Base-by-base conservation (phyloP, 2,797 vertebrate species). In the Taenioides sp. region DNA sequence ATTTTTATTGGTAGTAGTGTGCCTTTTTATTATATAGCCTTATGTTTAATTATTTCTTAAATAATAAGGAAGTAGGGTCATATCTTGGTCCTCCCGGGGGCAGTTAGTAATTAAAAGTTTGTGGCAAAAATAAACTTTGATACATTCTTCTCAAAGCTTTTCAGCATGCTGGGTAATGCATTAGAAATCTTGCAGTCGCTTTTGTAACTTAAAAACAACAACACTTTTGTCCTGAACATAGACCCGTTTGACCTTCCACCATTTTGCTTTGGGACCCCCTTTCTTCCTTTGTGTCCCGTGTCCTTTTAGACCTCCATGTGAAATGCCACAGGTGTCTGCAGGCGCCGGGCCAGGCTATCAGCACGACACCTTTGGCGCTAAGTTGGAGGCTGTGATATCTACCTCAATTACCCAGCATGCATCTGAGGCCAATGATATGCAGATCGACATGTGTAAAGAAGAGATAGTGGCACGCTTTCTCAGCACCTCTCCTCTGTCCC, bases 361-460 rank as follows among this genome's bases (percentile, higher is more conserved):
- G 81, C 77, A 74, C 89, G 87, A 87, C 84, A 80, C 79, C 80
- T 86, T 79, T 74, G 69, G 84, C 81, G 76, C 75, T 71, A 83
- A 79, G 70, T 81, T 79, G 65, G 82, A 80, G 84, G 72, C 84
- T 83, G 78, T 72, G 81, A 88, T 91, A 89, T 89, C 91, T 87
- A 90, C 85, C 80, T 87, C 81, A 84, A 86, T 90, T 87, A 88
- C 87, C 84, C 86, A 85, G 83, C 81, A 65, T 81, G 89, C 80
- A 84, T 80, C 88, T 79, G 84, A 82, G 73, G 72, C 70, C 84
- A 96, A 96, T 96, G 94, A 95, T 95, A 96, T 94, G 93, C 95
- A 95, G 95, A 96, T 96, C 95, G 93, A 95, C 95, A 95, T 95
- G 95, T 95, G 96, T 95, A 95, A 96, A 95, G 95, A 95, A 93